Evolutionary conservation across 2,797 vertebrate species (phyloP), one percentile per base, ranked within the genome.

Genomic region (Sebastes jordani): DNA sequence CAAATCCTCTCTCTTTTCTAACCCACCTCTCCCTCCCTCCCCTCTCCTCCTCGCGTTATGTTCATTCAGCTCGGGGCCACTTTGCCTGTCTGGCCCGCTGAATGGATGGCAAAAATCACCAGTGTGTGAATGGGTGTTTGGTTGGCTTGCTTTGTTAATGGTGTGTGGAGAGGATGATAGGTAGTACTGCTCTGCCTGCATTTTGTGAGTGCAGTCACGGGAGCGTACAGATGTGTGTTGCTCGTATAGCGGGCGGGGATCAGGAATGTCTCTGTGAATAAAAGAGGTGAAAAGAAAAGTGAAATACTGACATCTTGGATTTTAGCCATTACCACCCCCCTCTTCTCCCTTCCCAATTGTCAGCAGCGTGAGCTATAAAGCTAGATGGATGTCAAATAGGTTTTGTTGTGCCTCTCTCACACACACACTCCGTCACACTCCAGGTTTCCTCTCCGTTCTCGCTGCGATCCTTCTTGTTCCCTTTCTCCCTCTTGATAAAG

Each of bases 141-240:
- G 72, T 70, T 86, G 87, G 81, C 82, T 91, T 85, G 82, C 71
- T 85, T 84, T 88, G 84, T 88, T 90, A 89, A 91, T 88, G 88
- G 84, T 79, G 84, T 90, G 87, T 84, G 85, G 32, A 75, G 71
- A 75, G 66, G 65, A 61, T 59, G 82, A 90, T 84, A 11, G 85
- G 86, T 77, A 70, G 69, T 71, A 76, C 74, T 82, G 80, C 32
- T 7, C 67, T 71, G 71, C 56, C 67, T 71, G 82, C 73, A 69
- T 86, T 85, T 71, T 73, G 76, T 81, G 84, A 84, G 82, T 70
- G 80, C 36, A 63, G 60, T 69, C 52, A 65, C 46, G 71, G 67
- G 55, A 59, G 65, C 16, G 3, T 49, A n/a, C 61, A 74, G 73
- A 78, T 76, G 90, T 79, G 60, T 73, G 80, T 82, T 71, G 64